Evolutionary conservation across 2,888 invertebrate species (phyloP), one percentile per base, ranked within the genome.

Genomic region (Urechis unicinctus): DNA sequence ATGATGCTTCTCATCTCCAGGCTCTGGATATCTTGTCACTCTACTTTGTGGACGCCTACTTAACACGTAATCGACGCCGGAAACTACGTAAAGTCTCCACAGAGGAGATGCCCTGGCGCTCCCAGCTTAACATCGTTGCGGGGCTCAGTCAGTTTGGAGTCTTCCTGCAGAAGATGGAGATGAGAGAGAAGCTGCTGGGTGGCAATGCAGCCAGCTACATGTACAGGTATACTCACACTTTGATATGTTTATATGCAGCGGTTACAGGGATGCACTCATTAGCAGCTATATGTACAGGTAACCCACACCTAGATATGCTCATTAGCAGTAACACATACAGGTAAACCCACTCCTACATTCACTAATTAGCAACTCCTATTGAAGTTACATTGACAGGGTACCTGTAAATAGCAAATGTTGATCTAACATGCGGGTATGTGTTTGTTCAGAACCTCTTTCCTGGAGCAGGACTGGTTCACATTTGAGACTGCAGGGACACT

Each of bases 391-490:
- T n/a, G n/a, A n/a, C n/a, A n/a, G n/a, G n/a, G n/a, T n/a, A n/a
- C n/a, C n/a, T n/a, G n/a, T n/a, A n/a, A n/a, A n/a, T n/a, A n/a
- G n/a, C 36, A 36, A 36, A 36, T 50, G 22, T 6, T 9, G 9
- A 45, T 36, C n/a, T 36, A 36, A 13, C 41, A 36, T 36, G 41
- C n/a, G 41, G 13, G 21, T 22, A 21, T 6, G 17, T 45, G 6
- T 22, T 22, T 4, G 60, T 60, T 5, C 60, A 76, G 76, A 55
- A 74, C 72, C 9, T 67, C 69, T 46, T 73, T 69, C 63, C 59
- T 76, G 55, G 75, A 75, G 57, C 72, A 68, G 36, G 76, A 75
- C 56, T 75, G 75, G 76, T 74, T 76, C 63, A 68, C 71, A 3
- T 68, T 74, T 61, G 75, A 75, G 65, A 72, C 72, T 21, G 68